Percentiles rank a stretch among this genome's conserved stretches.
Evolutionary conservation across 2,113 vertebrate species (phyloP).

Genomic region (Corythornis cristatus): DNA sequence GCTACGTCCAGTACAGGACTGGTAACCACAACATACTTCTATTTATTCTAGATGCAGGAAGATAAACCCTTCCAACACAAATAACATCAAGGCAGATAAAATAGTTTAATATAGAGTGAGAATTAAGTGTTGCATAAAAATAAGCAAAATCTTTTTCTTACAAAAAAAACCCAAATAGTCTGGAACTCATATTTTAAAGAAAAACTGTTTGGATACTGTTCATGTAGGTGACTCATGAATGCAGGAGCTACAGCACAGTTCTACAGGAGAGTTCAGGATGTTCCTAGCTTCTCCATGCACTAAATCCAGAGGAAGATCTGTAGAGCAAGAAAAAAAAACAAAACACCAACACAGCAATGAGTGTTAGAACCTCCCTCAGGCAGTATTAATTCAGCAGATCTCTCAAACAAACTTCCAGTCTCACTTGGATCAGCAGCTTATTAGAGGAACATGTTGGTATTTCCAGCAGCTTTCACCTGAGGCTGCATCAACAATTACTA

Average conservation of each 20-base stretch:
- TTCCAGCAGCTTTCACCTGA: constrained; percentile 8
- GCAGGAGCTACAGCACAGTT: not conserved
- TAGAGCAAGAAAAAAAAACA: constrained; percentile 1
- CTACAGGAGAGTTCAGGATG: not conserved
- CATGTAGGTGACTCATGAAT: not conserved
- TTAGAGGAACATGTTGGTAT: not conserved
- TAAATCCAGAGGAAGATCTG: constrained; percentile 79
- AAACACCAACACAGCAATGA: not conserved
- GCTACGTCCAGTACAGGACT: not conserved
- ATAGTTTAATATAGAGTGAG: constrained; percentile 65
- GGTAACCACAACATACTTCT: not conserved
- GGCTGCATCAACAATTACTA: not conserved
- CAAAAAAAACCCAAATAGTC: not conserved
- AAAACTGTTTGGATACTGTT: not conserved
- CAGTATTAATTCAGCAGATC: constrained; percentile 8
- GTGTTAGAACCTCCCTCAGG: not conserved
- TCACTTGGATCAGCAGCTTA: not conserved
- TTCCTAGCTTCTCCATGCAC: constrained; percentile 80
- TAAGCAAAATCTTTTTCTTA: constrained; percentile 22
- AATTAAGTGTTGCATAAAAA: constrained; percentile 38
- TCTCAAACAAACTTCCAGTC: not conserved
- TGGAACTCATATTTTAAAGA: not conserved
- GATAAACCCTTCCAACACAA: not conserved
- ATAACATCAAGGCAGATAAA: constrained; percentile 17
- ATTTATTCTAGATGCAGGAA: not conserved